Base-by-base conservation (phyloP, 2,888 invertebrate species). In the Epicampocera succincta region DNA sequence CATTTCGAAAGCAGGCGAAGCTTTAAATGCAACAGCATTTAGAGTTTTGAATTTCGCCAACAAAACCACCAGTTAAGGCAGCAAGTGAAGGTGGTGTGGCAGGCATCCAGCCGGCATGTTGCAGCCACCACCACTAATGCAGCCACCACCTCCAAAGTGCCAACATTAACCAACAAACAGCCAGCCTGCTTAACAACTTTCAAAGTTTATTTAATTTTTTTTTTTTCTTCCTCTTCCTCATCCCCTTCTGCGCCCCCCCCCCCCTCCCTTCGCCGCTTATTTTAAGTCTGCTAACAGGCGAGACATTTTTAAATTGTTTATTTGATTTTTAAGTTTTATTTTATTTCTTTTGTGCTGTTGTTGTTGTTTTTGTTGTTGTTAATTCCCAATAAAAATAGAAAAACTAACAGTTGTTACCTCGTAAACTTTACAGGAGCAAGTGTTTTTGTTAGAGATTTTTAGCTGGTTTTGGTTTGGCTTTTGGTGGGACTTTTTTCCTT, bases 211-310 rank as follows among this genome's bases (percentile, higher is more conserved):
- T 71, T 74, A 13, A 50, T 25, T 54, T 40, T 75, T 63, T 61
- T 63, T 48, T 61, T 29, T 69, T 63, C 56, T 77, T 44, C 19
- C 42, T 52, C 54, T n/a, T n/a, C n/a, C n/a, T n/a, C n/a, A n/a
- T n/a, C n/a, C n/a, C n/a, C n/a, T n/a, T n/a, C n/a, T n/a, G n/a
- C n/a, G n/a, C n/a, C n/a, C n/a, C n/a, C n/a, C n/a, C n/a, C n/a
- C n/a, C n/a, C n/a, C n/a, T n/a, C n/a, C n/a, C n/a, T n/a, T n/a
- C n/a, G n/a, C n/a, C n/a, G n/a, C 21, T 56, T 69, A 65, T 82
- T 88, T 86, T 85, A 86, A 88, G 88, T 88, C 89, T 88, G 86
- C 88, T 85, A 85, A 83, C 85, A 84, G 88, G 87, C 88, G 89
- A 88, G 88, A 88, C 89, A 82, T 82, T 85, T 85, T 74, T 77